phyloP scores from a whole-genome alignment of 2,888 invertebrate species.

The Trichogramma evanescens region DNA sequence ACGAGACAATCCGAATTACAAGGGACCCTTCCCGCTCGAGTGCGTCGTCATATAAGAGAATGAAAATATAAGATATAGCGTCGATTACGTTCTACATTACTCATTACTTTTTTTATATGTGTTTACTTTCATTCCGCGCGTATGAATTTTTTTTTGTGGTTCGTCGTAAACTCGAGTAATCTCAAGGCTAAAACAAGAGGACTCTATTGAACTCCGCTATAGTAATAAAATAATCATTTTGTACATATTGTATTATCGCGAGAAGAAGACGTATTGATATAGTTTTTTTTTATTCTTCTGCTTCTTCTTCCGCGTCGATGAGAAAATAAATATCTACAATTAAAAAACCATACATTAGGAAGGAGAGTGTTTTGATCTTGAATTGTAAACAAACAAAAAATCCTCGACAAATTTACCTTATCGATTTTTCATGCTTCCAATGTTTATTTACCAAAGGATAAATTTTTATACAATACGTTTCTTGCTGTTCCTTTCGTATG shows the following conservation, averaged over 20 bases:
- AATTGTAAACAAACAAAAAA: background rate
- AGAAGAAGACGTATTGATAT: too few species aligned
- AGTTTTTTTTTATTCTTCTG: too few species aligned
- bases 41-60: conserved; percentile 60
- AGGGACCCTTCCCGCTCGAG: conserved; percentile 59
- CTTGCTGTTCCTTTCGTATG: conserved; percentile 26
- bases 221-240: too few species aligned
- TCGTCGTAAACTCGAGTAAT: too few species aligned
- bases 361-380: conserved; percentile 6
- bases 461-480: conserved; percentile 36
- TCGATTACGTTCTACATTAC: too few species aligned
- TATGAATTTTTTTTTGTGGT: background rate
- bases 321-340: background rate
- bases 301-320: too few species aligned
- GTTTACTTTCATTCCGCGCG: background rate
- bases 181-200: too few species aligned
- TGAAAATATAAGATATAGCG: background rate
- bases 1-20: conserved; percentile 38
- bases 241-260: too few species aligned
- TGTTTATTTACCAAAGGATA: conserved; percentile 42
- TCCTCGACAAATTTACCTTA: too few species aligned
- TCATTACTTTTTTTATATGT: background rate
- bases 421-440: conserved; percentile 30
- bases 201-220: too few species aligned
- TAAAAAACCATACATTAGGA: conserved; percentile 5